phyloP scores from a whole-genome alignment of 2,113 vertebrate species.

The Acinonyx jubatus region DNA sequence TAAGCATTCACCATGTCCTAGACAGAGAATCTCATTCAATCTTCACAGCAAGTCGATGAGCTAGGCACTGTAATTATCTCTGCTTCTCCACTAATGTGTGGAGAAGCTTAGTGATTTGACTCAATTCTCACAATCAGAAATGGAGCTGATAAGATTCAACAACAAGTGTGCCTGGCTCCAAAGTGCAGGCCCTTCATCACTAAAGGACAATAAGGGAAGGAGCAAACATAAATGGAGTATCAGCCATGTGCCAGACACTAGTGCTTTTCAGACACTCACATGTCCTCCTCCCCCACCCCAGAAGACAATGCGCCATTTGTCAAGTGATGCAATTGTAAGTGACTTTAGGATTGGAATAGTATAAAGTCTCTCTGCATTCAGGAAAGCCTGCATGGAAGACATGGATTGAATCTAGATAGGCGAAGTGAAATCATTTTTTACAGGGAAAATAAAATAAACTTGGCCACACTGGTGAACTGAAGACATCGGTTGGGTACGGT shows the following conservation, averaged over 20 bases:
- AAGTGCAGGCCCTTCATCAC: not conserved
- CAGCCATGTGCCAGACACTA: not conserved
- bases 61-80: not conserved
- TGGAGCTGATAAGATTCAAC: not conserved
- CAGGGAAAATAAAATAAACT: not conserved
- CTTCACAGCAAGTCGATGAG: not conserved
- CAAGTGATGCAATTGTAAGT: not conserved
- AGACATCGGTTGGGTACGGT: not conserved
- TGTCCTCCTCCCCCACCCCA: not conserved
- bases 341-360: not conserved
- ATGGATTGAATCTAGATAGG: not conserved
- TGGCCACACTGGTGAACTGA: not conserved
- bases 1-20: not conserved
- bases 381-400: not conserved
- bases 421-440: not conserved
- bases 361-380: not conserved
- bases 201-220: not conserved
- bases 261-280: not conserved
- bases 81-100: not conserved
- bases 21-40: not conserved
- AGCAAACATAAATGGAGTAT: not conserved
- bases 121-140: not conserved
- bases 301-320: not conserved
- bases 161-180: not conserved
- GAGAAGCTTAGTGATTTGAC: not conserved